These are phyloP conservation scores for Malurus alboscapulatus DNA, from an alignment of 2,113 vertebrate species.

Conservation along the genomic window DNA sequence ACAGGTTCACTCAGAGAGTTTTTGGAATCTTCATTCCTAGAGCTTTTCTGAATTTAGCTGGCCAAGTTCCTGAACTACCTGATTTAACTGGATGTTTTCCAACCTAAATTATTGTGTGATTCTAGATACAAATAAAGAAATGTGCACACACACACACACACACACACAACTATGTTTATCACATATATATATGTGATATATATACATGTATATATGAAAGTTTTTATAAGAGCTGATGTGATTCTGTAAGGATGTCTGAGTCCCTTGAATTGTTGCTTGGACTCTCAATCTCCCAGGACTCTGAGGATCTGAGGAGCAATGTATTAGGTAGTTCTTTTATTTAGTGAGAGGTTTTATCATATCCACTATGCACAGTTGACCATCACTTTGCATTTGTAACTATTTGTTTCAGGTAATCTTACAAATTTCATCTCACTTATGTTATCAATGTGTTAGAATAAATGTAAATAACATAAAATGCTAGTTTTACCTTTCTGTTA, in stretches of 20 bases:
- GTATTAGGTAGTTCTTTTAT: background rate
- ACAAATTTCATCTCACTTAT: background rate
- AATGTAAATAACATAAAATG: background rate
- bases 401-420: background rate
- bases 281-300: background rate
- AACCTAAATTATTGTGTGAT: background rate
- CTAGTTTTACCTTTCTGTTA: background rate
- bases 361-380: background rate
- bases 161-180: background rate
- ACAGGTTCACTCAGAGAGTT: background rate
- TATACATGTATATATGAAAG: background rate
- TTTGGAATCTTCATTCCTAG: background rate
- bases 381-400: background rate
- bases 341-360: background rate
- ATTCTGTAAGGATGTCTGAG: background rate
- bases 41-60: background rate
- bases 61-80: background rate
- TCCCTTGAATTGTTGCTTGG: background rate
- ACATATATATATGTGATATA: no score
- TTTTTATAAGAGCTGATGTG: background rate
- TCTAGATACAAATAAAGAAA: background rate
- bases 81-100: background rate
- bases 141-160: accelerated
- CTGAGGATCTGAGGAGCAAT: background rate
- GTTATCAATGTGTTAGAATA: background rate